Base-by-base conservation (phyloP, 2,113 vertebrate genomes). In the Hippolais icterina region DNA sequence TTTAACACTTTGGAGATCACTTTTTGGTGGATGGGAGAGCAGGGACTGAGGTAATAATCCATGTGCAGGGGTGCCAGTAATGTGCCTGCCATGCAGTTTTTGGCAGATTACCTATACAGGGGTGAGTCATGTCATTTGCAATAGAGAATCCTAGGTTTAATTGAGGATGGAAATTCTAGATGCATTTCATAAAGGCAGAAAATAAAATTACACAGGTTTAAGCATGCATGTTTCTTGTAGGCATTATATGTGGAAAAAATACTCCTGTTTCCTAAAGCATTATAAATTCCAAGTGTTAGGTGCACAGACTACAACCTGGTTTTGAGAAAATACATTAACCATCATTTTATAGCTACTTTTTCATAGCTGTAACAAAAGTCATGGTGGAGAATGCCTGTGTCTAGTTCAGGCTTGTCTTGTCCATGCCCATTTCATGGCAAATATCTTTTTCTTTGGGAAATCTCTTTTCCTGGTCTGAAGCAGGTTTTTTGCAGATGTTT, bases 101-200 rank as follows among this genome's bases (percentile, higher is more conserved):
- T 94, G 95, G 91, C 93, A 56, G 69, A 19, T 89, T 33, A 25
- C 53, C 12, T 61, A 29, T 71, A 60, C 53, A 33, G 25, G 65
- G n/a, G 44, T 92, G 89, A 92, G 89, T 97, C 93, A 95, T 14
- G 0, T 78, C 12, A 29, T 65, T 89, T 84, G 37, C 72, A 71
- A 59, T 90, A 75, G 92, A 87, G 83, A 87, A 83, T 72, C 69
- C 42, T 68, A 25, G 56, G 60, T 84, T 74, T 89, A 70, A 84
- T 57, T 75, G 69, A 79, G 74, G 65, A 72, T 97, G 91, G 93
- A 87, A 96, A 95, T 71, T 95, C 77, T 93, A 75, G 76, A 81
- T 94, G 71, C 0, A 0, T 91, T 95, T 94, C 89, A 65, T 75
- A 79, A 79, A 89, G 83, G 44, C 65, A 57, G 79, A 71, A 79